A percentile compares a stretch with the other conserved stretches of the same genome.
phyloP scores from a whole-genome alignment of 2,888 invertebrate species.

The Sialis lutaria region DNA sequence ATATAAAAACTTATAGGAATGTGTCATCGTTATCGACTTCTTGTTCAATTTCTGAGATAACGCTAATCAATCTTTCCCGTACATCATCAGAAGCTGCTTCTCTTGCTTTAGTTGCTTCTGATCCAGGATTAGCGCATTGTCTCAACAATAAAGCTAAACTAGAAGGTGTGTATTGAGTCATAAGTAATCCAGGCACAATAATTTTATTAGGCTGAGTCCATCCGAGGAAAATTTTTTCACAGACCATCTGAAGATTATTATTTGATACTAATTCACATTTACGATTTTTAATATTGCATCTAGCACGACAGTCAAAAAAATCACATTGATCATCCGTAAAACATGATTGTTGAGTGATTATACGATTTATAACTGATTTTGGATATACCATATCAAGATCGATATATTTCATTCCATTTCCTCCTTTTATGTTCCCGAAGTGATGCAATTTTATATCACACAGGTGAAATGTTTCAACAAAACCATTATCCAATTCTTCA shows the following conservation, averaged over 20 bases:
- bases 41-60: slow-evolving; percentile 30
- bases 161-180: slow-evolving; percentile 39
- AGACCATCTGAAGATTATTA: slow-evolving; percentile 49
- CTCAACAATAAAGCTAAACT: slow-evolving; percentile 35
- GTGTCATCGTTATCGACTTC: slow-evolving; percentile 3
- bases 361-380: slow-evolving; percentile 29
- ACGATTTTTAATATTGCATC: slow-evolving; percentile 31
- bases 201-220: slow-evolving; percentile 41
- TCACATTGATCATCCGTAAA: slow-evolving; percentile 43
- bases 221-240: slow-evolving; percentile 45
- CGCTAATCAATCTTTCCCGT: slow-evolving; percentile 31
- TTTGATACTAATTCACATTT: slow-evolving; percentile 39
- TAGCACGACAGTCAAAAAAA: slow-evolving; percentile 45
- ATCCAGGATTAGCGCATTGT: slow-evolving; percentile 37
- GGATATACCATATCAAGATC: slow-evolving; percentile 46
- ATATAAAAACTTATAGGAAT: slow-evolving; percentile 1
- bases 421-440: slow-evolving; percentile 37
- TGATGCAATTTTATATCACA: slow-evolving; percentile 52
- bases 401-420: slow-evolving; percentile 36
- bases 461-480: slow-evolving; percentile 41
- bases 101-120: slow-evolving; percentile 27
- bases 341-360: slow-evolving; percentile 31
- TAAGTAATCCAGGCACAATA: slow-evolving; percentile 39
- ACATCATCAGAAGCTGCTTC: slow-evolving; percentile 28
- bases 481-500: slow-evolving; percentile 35